A percentile compares a stretch with the other conserved stretches of the same genome.
These are phyloP conservation scores for Oligia latruncula DNA, from an alignment of 2,888 invertebrate genomes.

Conservation along the genomic window DNA sequence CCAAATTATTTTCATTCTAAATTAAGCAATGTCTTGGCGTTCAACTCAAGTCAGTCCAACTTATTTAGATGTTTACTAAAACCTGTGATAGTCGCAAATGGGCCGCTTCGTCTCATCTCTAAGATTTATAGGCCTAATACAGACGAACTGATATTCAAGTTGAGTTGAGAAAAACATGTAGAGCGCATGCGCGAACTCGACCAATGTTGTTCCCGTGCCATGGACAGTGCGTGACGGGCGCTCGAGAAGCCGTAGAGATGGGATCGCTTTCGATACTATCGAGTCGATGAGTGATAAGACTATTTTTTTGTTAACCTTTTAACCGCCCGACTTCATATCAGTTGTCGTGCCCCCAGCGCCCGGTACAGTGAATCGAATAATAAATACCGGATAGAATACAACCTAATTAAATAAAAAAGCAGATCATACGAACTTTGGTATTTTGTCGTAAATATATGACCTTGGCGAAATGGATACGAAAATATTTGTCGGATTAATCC, in stretches of 20 bases:
- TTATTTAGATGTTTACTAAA: constrained; percentile 73
- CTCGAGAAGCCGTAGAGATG: constrained; percentile 69
- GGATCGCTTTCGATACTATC: constrained; percentile 58
- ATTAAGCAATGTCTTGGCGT: constrained; percentile 11
- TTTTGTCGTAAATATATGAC: no score
- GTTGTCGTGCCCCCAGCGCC: no score
- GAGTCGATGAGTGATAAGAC: constrained; percentile 52
- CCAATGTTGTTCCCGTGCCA: constrained; percentile 78
- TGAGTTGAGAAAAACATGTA: constrained; percentile 82
- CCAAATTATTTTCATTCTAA: constrained; percentile 7
- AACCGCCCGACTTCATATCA: no score
- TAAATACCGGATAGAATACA: no score
- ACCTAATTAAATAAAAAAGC: no score
- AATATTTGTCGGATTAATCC: no score
- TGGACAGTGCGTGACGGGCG: constrained; percentile 73
- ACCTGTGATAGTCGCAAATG: constrained; percentile 72
- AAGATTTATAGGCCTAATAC: constrained; percentile 79
- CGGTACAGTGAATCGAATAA: no score
- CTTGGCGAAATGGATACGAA: no score
- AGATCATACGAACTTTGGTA: no score
- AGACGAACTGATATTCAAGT: constrained; percentile 79
- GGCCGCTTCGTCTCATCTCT: constrained; percentile 62
- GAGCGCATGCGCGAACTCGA: constrained; percentile 80
- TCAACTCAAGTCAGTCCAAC: constrained; percentile 44
- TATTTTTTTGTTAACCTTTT: neutral